These are phyloP conservation scores for Phorcus lineatus DNA, from an alignment of 2,888 invertebrate genomes.

Conservation along the genomic window DNA sequence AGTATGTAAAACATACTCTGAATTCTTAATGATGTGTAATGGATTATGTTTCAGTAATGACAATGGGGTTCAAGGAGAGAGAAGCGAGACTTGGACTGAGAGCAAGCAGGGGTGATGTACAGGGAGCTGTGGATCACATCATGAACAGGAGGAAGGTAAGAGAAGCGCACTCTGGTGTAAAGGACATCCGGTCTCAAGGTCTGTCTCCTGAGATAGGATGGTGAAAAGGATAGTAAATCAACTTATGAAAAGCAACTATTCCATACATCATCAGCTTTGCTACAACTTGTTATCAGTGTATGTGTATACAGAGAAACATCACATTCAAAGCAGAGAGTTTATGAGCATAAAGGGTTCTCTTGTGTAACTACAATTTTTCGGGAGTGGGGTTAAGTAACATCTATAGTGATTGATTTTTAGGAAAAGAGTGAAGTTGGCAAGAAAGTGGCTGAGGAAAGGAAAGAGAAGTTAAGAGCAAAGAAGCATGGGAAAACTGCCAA, in stretches of 20 bases:
- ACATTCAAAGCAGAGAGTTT: too few species aligned
- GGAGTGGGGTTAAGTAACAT: too few species aligned
- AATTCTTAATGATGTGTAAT: background rate
- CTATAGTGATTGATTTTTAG: constrained; percentile 53
- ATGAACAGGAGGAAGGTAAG: constrained; percentile 75
- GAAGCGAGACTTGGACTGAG: constrained; percentile 85
- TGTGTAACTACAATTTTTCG: too few species aligned
- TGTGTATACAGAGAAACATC: too few species aligned
- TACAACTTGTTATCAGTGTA: too few species aligned
- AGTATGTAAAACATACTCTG: background rate
- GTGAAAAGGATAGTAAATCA: too few species aligned
- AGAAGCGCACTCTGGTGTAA: too few species aligned
- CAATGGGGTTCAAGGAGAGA: constrained; percentile 82
- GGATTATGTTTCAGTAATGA: constrained; percentile 75
- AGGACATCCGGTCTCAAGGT: too few species aligned
- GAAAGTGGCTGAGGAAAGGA: constrained; percentile 60
- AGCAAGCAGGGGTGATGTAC: constrained; percentile 79
- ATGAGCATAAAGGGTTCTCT: too few species aligned
- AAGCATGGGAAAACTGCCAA: constrained; percentile 80
- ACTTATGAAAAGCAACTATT: too few species aligned
- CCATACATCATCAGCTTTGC: too few species aligned
- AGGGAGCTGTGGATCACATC: constrained; percentile 82
- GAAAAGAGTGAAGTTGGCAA: constrained; percentile 74
- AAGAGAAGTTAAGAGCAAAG: constrained; percentile 74
- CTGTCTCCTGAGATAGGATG: too few species aligned